Evolutionary conservation across 2,113 vertebrate genomes (phyloP).

Genomic region (Turnix velox): DNA sequence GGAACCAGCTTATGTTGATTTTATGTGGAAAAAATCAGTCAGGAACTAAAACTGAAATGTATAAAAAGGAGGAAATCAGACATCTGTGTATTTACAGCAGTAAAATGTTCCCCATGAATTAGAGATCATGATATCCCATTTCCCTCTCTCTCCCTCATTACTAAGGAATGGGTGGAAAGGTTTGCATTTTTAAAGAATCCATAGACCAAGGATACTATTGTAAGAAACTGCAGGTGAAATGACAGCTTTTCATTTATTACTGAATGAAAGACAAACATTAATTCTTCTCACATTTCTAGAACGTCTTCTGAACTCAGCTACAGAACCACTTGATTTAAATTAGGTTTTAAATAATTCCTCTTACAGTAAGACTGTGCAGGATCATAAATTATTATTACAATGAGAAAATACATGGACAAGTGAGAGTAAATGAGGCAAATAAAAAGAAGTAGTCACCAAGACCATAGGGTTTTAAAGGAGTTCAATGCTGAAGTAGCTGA

Average conservation of each 20-base stretch:
- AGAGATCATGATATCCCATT: slow-evolving; percentile 1
- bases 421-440: background rate
- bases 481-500: background rate
- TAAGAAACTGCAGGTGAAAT: background rate
- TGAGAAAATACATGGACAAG: background rate
- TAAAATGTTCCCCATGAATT: slow-evolving; percentile 28
- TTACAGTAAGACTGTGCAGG: background rate
- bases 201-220: background rate
- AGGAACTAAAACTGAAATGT: background rate
- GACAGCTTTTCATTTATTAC: background rate
- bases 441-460: background rate
- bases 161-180: slow-evolving; percentile 27
- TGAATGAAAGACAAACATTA: background rate
- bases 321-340: background rate
- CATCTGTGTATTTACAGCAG: background rate
- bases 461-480: background rate
- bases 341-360: background rate
- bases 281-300: background rate
- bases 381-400: background rate
- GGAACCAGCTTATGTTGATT: background rate
- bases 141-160: slow-evolving; percentile 18
- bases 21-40: background rate
- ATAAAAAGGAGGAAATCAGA: background rate
- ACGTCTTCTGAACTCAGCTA: background rate
- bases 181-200: slow-evolving; percentile 45